Evolutionary conservation across 2,888 invertebrate genomes (phyloP), one percentile per base, ranked within the genome.

Genomic region (Tetheella fluctuosa): DNA sequence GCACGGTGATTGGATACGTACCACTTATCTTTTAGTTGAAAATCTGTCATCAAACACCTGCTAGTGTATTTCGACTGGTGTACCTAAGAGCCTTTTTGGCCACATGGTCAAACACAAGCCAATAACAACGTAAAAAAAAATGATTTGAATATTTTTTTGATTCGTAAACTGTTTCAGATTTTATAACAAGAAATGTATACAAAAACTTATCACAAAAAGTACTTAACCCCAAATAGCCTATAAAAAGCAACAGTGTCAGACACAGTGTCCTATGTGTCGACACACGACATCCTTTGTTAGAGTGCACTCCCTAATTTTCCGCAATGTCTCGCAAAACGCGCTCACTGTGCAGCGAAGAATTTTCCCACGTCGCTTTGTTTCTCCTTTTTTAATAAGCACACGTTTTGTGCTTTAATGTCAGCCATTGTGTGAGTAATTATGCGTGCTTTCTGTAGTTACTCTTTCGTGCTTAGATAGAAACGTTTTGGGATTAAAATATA

Each of bases 371-470:
- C 20, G 48, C 54, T 54, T 54, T 54, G 54, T 54, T 75, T 74
- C 48, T 48, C 0, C 17, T 8, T 70, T 73, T 74, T 74, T 73
- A 73, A 73, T 75, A 74, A 71, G 62, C 64, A 57, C 68, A 62
- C 37, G 62, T 61, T 39, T 39, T 59, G 65, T 59, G 57, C 56
- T 67, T 61, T 69, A 67, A 65, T 69, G 69, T 68, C 60, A 59
- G 37, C 69, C 59, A 68, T 75, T 77, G 74, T 74, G 62, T 58
- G 74, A 59, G 70, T 73, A 73, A 74, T 77, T 73, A 73, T 65
- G 61, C 68, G 63, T 62, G 54, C 64, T 59, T 66, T 73, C 66
- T 64, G 61, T 56, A 37, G 39, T 48, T 13, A 37, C 37, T 17
- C 37, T 55, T 57, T 59, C 34, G 52, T 55, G 58, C 58, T 28